Percentiles rank a stretch among this genome's conserved stretches.
Conservation (phyloP, 2,113 vertebrate genomes). For the Erinaceus europaeus region DNA sequence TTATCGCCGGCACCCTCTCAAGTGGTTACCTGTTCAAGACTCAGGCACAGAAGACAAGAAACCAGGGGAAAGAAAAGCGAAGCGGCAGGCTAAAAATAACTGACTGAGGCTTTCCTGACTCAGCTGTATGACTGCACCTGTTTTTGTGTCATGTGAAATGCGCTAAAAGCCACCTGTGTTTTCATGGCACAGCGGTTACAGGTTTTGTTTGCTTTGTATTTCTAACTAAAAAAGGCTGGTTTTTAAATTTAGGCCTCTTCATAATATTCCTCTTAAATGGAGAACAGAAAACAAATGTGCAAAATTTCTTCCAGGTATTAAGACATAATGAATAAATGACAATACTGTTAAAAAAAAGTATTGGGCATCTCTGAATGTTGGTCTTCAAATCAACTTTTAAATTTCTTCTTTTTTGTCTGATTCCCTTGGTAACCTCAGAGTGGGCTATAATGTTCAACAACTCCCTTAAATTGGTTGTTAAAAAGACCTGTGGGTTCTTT, state of each 20-base stretch:
- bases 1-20: conserved; percentile 92
- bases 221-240: too few species aligned
- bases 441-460: too few species aligned
- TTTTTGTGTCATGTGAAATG: conserved; percentile 39
- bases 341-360: too few species aligned
- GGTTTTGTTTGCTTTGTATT: conserved; percentile 14
- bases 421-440: too few species aligned
- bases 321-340: conserved; percentile 42
- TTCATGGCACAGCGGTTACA: conserved; percentile 1
- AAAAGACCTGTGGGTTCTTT: too few species aligned
- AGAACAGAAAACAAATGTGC: conserved; percentile 52
- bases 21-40: conserved; percentile 93
- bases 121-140: conserved; percentile 21
- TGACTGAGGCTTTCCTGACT: conserved; percentile 47
- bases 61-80: conserved; percentile 89
- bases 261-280: conserved; percentile 22
- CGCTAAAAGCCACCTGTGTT: conserved; percentile 36
- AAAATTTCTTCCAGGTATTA: conserved; percentile 48
- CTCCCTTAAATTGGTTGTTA: too few species aligned
- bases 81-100: conserved; percentile 92
- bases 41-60: conserved; percentile 89
- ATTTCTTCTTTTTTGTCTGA: too few species aligned
- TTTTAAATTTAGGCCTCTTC: too few species aligned
- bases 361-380: too few species aligned
- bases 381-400: too few species aligned